Evolutionary conservation across 1,140 invertebrate species (phyloP).

Genomic region (Eupeodes corollae): DNA sequence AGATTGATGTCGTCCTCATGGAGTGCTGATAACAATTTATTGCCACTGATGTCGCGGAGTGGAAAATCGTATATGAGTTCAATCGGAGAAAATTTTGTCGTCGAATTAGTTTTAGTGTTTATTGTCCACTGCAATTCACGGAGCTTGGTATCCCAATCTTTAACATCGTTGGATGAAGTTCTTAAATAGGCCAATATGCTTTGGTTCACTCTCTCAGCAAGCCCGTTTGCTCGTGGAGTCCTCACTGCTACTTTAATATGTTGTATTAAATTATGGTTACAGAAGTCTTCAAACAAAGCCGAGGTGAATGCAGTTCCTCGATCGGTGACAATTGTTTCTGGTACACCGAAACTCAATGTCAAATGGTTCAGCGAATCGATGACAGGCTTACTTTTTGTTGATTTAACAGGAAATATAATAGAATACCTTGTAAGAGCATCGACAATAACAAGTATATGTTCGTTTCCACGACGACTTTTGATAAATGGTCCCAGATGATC

Average conservation of each 20-base stretch:
- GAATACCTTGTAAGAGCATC: constrained; percentile 7
- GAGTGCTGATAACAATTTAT: neutral
- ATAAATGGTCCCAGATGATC: constrained; percentile 23
- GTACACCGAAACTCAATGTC: neutral
- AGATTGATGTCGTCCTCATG: neutral
- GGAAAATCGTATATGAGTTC: too few species aligned
- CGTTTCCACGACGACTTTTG: constrained; percentile 9
- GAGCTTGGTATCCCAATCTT: neutral
- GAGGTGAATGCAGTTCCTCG: constrained; percentile 2
- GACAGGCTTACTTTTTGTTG: neutral
- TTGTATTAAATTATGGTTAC: neutral
- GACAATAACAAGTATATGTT: constrained; percentile 3
- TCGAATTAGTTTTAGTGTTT: constrained; percentile 1
- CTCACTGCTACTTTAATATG: constrained; percentile 3
- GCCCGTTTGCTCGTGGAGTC: constrained; percentile 1
- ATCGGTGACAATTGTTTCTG: neutral
- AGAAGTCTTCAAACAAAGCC: neutral
- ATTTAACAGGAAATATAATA: neutral
- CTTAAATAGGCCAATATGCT: neutral
- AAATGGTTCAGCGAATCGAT: neutral
- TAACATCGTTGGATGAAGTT: neutral
- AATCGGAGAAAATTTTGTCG: constrained; percentile 1
- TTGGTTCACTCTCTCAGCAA: neutral
- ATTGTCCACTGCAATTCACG: neutral
- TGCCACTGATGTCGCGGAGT: too few species aligned